phyloP scores from a whole-genome alignment of 1,140 invertebrate genomes.

The Rhagoletis pomonella region DNA sequence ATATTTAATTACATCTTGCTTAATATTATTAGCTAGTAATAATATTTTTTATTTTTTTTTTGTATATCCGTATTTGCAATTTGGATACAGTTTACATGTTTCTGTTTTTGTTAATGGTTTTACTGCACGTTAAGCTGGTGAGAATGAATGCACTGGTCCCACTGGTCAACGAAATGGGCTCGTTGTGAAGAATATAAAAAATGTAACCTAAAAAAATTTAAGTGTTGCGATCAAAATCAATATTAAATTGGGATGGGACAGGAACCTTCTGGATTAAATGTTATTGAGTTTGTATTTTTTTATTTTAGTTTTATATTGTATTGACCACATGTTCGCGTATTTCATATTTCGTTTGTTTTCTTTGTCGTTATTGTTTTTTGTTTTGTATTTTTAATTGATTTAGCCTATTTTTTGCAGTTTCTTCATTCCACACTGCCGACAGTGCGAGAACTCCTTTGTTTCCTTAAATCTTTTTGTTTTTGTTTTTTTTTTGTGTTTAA shows the following conservation, averaged over 20 bases:
- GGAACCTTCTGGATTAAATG: neutral
- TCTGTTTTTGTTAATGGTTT: neutral
- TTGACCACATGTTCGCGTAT: neutral
- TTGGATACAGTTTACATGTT: neutral
- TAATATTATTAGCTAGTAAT: neutral
- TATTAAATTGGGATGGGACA: too few species aligned
- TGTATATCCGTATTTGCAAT: neutral
- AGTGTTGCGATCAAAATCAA: too few species aligned
- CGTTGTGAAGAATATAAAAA: neutral
- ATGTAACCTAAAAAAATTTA: neutral
- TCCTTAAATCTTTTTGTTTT: neutral
- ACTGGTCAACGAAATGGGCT: too few species aligned
- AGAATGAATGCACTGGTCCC: neutral
- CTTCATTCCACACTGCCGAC: neutral
- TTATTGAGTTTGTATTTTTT: conserved; percentile 57
- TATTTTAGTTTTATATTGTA: conserved; percentile 61
- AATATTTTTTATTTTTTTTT: neutral
- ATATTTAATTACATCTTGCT: neutral
- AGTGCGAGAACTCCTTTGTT: neutral
- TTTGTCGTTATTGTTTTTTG: conserved; percentile 53
- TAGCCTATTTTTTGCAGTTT: conserved; percentile 61
- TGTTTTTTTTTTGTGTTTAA: conserved; percentile 20
- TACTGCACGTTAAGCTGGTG: conserved; percentile 9
- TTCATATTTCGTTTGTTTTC: conserved; percentile 29
- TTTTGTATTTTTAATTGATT: conserved; percentile 59